phyloP scores from a whole-genome alignment of 2,113 vertebrate species.

The Actinemys pallida region DNA sequence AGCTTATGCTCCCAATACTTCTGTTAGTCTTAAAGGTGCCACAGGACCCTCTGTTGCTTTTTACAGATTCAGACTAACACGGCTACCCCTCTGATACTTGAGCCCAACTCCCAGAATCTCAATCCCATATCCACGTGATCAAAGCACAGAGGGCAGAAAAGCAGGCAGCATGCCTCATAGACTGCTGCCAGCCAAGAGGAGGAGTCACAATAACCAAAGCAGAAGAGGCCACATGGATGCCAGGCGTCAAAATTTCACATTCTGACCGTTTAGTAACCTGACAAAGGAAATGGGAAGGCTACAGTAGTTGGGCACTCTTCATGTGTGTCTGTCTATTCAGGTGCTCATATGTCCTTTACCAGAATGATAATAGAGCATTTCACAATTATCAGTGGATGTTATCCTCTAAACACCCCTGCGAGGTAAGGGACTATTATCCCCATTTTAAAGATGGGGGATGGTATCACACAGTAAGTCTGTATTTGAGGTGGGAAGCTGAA shows the following conservation, averaged over 20 bases:
- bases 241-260: background rate
- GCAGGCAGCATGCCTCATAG: background rate
- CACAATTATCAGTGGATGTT: background rate
- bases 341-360: accelerated
- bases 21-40: no score
- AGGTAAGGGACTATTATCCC: background rate
- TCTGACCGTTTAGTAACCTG: background rate
- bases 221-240: background rate
- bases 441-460: background rate
- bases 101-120: background rate
- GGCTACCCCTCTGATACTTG: no score
- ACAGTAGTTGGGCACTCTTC: background rate
- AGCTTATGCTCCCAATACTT: no score
- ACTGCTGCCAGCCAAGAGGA: accelerated
- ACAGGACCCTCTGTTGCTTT: no score
- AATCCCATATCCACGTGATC: background rate
- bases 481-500: background rate
- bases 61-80: no score
- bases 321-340: background rate
- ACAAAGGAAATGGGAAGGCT: background rate
- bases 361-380: accelerated
- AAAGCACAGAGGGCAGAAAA: background rate
- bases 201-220: background rate
- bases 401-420: background rate
- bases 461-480: background rate